These are phyloP conservation scores for Rhadina sibilatrix DNA, from an alignment of 2,113 vertebrate species.

Conservation along the genomic window DNA sequence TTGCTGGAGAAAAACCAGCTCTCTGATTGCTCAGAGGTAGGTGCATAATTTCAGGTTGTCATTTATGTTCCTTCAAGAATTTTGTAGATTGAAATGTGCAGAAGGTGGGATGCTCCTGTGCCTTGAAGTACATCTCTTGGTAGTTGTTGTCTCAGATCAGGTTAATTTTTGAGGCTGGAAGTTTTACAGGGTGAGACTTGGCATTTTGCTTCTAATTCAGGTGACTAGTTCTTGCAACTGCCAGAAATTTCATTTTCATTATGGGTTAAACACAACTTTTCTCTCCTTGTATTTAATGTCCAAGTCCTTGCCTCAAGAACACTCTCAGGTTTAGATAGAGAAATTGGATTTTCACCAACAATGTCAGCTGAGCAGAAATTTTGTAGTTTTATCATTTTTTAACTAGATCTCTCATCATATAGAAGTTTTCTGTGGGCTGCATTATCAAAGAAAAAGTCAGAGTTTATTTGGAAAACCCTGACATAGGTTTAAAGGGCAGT, in stretches of 20 bases:
- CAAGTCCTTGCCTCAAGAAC: neutral
- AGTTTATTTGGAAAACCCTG: neutral
- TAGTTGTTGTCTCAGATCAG: neutral
- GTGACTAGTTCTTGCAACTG: neutral
- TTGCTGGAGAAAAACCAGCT: neutral
- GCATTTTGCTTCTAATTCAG: neutral
- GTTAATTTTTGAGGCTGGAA: constrained; percentile 19
- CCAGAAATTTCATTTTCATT: neutral
- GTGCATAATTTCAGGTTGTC: neutral
- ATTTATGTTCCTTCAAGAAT: neutral
- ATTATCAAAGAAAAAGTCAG: neutral
- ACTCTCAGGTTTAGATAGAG: neutral
- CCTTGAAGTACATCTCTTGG: neutral
- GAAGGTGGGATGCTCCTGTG: neutral
- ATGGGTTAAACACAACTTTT: neutral
- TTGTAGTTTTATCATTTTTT: neutral
- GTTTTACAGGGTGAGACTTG: neutral
- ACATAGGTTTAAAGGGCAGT: neutral
- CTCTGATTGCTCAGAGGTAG: neutral
- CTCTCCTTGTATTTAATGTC: neutral
- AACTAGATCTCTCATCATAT: neutral
- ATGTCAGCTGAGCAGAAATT: neutral
- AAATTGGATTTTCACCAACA: neutral
- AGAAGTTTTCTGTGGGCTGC: neutral
- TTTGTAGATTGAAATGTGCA: neutral